Conservation (phyloP, 2,797 vertebrate genomes). For the Mareca penelope region DNA sequence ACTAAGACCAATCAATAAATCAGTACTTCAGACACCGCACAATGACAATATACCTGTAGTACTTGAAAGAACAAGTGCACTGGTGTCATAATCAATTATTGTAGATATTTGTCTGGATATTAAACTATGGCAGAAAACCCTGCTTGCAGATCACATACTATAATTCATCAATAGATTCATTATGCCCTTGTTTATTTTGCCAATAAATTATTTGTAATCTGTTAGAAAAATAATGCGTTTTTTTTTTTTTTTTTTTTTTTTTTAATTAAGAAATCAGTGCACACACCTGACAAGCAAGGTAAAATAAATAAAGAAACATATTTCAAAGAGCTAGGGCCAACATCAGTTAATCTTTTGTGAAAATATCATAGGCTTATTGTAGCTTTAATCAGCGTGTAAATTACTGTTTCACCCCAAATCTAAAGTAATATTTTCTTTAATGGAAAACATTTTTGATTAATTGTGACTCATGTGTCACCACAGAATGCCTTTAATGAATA, state of each 20-base stretch:
- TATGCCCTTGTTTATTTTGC: slow-evolving; percentile 14
- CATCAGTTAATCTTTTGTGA: slow-evolving; percentile 6
- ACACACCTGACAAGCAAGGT: slow-evolving; percentile 66
- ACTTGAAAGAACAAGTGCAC: slow-evolving; percentile 39
- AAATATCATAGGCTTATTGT: neutral
- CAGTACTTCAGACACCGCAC: neutral
- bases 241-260: neutral
- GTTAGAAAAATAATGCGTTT: neutral
- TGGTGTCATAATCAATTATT: neutral
- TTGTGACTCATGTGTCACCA: neutral
- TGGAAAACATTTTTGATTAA: slow-evolving; percentile 29
- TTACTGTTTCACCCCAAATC: neutral
- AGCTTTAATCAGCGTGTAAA: neutral
- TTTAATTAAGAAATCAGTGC: slow-evolving; percentile 56
- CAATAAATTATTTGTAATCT: slow-evolving; percentile 15
- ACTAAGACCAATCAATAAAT: slow-evolving; percentile 11
- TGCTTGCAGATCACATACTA: neutral
- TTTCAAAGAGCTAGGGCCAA: slow-evolving; percentile 76
- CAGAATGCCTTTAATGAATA: slow-evolving; percentile 28
- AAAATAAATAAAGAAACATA: slow-evolving; percentile 35
- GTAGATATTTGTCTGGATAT: neutral
- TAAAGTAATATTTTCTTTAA: neutral
- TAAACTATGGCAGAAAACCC: slow-evolving; percentile 25
- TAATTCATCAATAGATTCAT: neutral
- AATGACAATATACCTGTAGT: slow-evolving; percentile 4